Conservation (phyloP, 2,797 vertebrate species). For the Phrynocephalus vlangalii region DNA sequence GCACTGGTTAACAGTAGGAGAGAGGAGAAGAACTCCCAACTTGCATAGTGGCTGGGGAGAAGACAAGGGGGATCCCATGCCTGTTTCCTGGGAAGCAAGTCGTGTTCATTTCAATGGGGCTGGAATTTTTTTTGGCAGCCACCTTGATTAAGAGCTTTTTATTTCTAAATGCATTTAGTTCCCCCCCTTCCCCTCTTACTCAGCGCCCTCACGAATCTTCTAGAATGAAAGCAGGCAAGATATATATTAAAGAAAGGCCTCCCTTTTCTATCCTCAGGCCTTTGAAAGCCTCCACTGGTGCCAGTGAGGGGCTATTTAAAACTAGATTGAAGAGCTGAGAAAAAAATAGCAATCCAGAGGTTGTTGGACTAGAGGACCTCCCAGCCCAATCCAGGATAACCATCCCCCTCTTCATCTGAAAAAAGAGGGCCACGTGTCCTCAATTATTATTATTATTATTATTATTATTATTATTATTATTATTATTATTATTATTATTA, state of each 20-base stretch:
- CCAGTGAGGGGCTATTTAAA: too few species aligned
- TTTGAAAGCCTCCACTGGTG: too few species aligned
- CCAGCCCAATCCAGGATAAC: too few species aligned
- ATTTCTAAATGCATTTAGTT: not conserved
- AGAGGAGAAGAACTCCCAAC: not conserved
- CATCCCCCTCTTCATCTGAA: too few species aligned
- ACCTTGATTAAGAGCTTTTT: not conserved
- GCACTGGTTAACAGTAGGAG: not conserved
- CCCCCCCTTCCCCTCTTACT: not conserved
- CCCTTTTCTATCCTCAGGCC: too few species aligned
- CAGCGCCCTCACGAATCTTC: not conserved
- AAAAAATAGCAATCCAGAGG: too few species aligned
- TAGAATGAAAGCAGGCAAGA: not conserved
- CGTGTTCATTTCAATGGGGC: not conserved
- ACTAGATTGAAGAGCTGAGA: too few species aligned
- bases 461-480: too few species aligned
- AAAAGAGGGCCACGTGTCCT: not conserved
- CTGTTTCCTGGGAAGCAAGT: not conserved
- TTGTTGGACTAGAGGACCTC: too few species aligned
- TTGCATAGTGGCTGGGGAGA: not conserved
- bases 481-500: too few species aligned
- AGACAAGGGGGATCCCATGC: not conserved
- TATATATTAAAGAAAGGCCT: not conserved
- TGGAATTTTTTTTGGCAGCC: not conserved
- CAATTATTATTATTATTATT: too few species aligned